A percentile compares a stretch with the other conserved stretches of the same genome.
phyloP scores from a whole-genome alignment of 2,113 vertebrate species.

The Oenanthe melanoleuca region DNA sequence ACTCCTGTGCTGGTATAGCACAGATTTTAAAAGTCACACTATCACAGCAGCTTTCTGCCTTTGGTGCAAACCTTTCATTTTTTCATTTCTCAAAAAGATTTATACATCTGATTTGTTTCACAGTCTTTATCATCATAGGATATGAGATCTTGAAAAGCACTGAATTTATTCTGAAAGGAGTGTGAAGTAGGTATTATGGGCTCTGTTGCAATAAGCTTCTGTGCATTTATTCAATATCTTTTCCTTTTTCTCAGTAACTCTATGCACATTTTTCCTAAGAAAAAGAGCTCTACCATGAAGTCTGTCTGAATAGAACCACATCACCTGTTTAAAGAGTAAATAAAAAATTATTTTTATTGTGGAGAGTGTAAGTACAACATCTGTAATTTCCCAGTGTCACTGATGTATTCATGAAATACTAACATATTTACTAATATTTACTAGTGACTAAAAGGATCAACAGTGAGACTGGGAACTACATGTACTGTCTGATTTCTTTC shows the following conservation, averaged over 20 bases:
- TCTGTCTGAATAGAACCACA: neutral
- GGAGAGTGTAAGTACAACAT: neutral
- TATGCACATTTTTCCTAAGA: neutral
- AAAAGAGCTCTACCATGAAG: neutral
- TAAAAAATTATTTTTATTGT: neutral
- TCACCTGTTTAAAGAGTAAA: neutral
- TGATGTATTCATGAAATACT: neutral
- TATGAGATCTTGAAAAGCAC: neutral
- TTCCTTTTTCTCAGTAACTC: neutral
- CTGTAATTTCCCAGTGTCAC: neutral
- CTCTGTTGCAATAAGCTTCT: neutral
- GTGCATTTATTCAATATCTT: neutral
- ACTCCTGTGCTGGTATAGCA: neutral
- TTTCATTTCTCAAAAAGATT: neutral
- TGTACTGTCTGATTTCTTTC: neutral
- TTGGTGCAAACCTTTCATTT: neutral
- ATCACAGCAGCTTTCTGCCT: neutral
- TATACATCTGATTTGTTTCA: neutral
- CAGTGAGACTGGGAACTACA: neutral
- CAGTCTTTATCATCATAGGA: neutral
- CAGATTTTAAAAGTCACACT: neutral
- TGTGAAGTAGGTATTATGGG: neutral
- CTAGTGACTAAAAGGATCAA: neutral
- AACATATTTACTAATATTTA: neutral
- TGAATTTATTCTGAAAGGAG: neutral